Base-by-base conservation (phyloP, 2,888 invertebrate genomes). In the Acanthosepion esculentum region DNA sequence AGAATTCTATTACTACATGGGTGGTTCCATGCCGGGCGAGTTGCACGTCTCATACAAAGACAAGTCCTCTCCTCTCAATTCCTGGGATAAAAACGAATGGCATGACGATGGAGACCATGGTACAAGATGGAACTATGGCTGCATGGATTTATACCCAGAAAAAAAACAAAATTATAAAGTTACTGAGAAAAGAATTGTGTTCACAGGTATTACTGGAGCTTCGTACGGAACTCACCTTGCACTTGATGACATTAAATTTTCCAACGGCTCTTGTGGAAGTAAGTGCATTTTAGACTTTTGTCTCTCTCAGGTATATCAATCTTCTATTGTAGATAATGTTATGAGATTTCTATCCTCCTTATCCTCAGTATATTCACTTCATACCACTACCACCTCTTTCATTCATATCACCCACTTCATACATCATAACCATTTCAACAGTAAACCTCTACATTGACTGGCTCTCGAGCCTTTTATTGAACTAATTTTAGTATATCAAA, bases 171-270 rank as follows among this genome's bases (percentile, higher is more conserved):
- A 64, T 20, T 0, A 26, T 29, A 78, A 78, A 15, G 15, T 15
- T 33, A 78, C 78, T 2, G 41, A 41, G 0, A 78, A 78, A 78
- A 78, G 78, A 78, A 78, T 78, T 78, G 23, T n/a, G n/a, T 78
- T 78, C 15, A 78, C 78, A 33, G 78, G 78, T 78, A 78, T 78
- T n/a, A 78, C 78, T 15, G 78, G 78, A 78, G 0, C n/a, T 4
- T 10, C 0, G 1, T 12, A 12, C 0, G n/a, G 33, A 15, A n/a
- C 33, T 78, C 0, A 12, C 1, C n/a, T 78, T n/a, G n/a, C 15
- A 5, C 78, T 78, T 15, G 78, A 78, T 33, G 78, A 78, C 18
- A 78, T 78, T 15, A n/a, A 33, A 78, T 15, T 78, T 18, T 33
- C 78, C 78, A 78, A 78, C 0, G 78, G 78, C 33, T 33, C 15